Evolutionary conservation across 2,888 invertebrate genomes (phyloP), one percentile per base, ranked within the genome.

Genomic region (Drosophila nr. perissopoda): DNA sequence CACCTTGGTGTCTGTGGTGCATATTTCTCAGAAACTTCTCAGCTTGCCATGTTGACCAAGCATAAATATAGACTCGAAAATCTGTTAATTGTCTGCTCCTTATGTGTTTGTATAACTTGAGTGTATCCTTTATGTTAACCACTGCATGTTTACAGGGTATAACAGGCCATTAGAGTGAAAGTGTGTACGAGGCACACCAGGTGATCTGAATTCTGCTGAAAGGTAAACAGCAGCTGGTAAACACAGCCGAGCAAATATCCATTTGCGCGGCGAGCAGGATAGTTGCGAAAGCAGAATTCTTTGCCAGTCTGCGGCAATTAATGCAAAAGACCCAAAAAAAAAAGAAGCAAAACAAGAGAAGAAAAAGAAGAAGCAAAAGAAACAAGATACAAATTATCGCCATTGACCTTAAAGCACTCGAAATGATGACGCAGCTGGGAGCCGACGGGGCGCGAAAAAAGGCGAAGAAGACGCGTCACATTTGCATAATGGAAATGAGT

Each of bases 401-500:
- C 77, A 78, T 76, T 81, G 78, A 78, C 81, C 78, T 78, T 72
- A 76, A 31, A 62, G 40, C 48, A 66, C 21, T 48, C 62, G 29
- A 40, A 38, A 38, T 46, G 53, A 76, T 71, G 81, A 76, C 67
- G 66, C 66, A 80, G 57, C 60, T 60, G 27, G 1, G 40, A 58
- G 57, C 10, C 31, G 57, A 29, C 42, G 57, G 38, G 31, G 56
- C 33, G 21, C 11, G 52, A 53, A 33, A 33, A 54, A 77, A 58
- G 57, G 33, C 48, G 31, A 59, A 52, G 53, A 58, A 51, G 57
- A 53, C 63, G 48, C 70, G 75, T 76, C 80, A 80, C 78, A 80
- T 89, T 89, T 77, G 82, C 75, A 85, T 85, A 70, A 85, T 89
- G 82, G 73, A 70, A 79, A 89, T 82, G 76, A 75, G 64, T 66